These are phyloP conservation scores for Betta splendens DNA, from an alignment of 2,797 vertebrate species.

Conservation along the genomic window DNA sequence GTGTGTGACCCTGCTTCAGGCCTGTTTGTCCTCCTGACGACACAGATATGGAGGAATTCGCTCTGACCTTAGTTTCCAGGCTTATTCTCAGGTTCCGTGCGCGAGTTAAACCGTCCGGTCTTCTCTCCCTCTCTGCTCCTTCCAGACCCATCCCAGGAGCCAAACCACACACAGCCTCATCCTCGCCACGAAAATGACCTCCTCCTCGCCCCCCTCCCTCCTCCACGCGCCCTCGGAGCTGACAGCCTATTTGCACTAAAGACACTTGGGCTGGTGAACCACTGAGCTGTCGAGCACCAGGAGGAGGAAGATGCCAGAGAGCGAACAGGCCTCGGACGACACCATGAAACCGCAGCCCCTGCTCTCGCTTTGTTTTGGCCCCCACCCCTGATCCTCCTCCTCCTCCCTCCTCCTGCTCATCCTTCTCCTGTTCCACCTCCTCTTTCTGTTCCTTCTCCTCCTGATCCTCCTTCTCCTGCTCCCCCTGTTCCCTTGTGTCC, in stretches of 20 bases:
- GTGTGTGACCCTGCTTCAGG: too few species aligned
- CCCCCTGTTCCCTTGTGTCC: too few species aligned
- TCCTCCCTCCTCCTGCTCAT: not conserved
- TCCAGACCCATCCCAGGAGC: conserved; percentile 81
- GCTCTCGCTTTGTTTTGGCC: conserved; percentile 12
- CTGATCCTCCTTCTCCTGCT: too few species aligned
- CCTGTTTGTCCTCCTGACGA: too few species aligned
- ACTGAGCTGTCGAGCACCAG: conserved; percentile 40
- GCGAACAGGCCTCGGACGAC: conserved; percentile 35
- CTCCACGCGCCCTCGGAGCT: conserved; percentile 24
- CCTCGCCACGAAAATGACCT: conserved; percentile 84
- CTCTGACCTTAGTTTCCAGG: too few species aligned
- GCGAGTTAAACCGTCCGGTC: conserved; percentile 2
- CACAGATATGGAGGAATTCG: too few species aligned
- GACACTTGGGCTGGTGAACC: conserved; percentile 66
- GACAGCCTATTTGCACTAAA: conserved; percentile 85
- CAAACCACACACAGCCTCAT: conserved; percentile 80
- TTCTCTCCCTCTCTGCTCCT: conserved; percentile 12
- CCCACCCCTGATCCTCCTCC: not conserved
- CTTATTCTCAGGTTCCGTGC: not conserved
- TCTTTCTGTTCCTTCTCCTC: too few species aligned
- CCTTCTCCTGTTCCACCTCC: too few species aligned
- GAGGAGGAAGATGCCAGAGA: conserved; percentile 44
- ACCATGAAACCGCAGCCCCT: conserved; percentile 18
- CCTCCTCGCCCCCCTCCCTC: conserved; percentile 6